Base-by-base conservation (phyloP, 2,797 vertebrate genomes). In the Lindbergichthys nudifrons region DNA sequence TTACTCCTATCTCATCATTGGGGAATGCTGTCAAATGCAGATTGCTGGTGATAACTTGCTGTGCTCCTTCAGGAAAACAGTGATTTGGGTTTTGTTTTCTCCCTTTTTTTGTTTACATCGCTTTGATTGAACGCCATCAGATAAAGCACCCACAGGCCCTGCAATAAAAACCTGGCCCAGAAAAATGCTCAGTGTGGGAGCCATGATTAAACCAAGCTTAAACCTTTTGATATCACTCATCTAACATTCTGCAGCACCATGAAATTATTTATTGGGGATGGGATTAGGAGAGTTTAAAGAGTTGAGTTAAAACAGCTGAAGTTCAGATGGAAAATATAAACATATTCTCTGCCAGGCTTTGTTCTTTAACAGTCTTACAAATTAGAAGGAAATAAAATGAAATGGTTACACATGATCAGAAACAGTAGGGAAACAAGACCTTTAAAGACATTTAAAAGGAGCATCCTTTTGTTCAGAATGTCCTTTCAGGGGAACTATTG, bases 21-120 rank as follows among this genome's bases (percentile, higher is more conserved):
- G 60, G 62, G 81, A 84, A 82, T 85, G 84, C 56, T 45, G 64
- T 59, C 32, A n/a, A 64, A 70, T 80, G 54, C 62, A 80, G 81
- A 86, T 88, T 42, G 51, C 51, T 54, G 16, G 46, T 23, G 73
- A 84, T 88, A 82, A 73, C 57, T 64, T 16, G 3, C 12, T 21
- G 19, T 69, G 57, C 45, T 79, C 9, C 80, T 83, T 65, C 71
- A 70, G 68, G 81, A 91, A 83, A 65, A 51, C 65, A 45, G 23
- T 69, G 51, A 77, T 83, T 73, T 60, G 0, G 0, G 43, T 72
- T 65, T 64, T 6, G 61, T 78, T 75, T 57, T 13, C 1, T 47
- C n/a, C 11, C 15, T 10, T 15, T 52, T 54, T 54, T 48, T 79
- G 47, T 87, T 86, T 66, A 65, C 63, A 65, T 85, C 10, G 10